phyloP scores from a whole-genome alignment of 1,140 invertebrate genomes.

The Ooceraea biroi region DNA sequence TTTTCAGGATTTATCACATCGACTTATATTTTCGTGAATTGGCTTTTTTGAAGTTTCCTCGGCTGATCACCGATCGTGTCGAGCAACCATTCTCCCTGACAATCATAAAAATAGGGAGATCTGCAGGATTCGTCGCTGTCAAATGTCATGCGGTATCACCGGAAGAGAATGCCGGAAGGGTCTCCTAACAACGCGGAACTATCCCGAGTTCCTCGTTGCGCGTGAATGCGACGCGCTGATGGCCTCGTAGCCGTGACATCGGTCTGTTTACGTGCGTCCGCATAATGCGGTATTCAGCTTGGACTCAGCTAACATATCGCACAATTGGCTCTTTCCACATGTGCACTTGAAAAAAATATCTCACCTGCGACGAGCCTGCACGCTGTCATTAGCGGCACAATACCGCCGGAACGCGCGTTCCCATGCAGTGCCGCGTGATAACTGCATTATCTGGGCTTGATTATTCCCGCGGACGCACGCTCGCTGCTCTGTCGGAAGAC shows the following conservation, averaged over 20 bases:
- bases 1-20: no score
- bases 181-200: slow-evolving; percentile 27
- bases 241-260: slow-evolving; percentile 12
- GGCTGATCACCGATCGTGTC: background rate
- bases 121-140: background rate
- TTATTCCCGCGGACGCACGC: slow-evolving; percentile 28
- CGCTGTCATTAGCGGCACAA: slow-evolving; percentile 22
- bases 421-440: background rate
- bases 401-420: slow-evolving; percentile 11
- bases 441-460: slow-evolving; percentile 34
- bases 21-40: background rate
- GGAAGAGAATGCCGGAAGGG: background rate
- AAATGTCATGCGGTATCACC: slow-evolving; percentile 7
- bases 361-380: slow-evolving; percentile 2
- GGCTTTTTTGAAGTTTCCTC: background rate
- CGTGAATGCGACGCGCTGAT: slow-evolving; percentile 6
- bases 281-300: slow-evolving; percentile 60
- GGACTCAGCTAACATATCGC: background rate
- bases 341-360: slow-evolving; percentile 45
- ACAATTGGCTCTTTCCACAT: slow-evolving; percentile 4
- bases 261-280: slow-evolving; percentile 20
- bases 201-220: slow-evolving; percentile 4
- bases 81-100: no score
- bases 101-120: no score
- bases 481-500: slow-evolving; percentile 14